Evolutionary conservation across 2,888 invertebrate species (phyloP).

Genomic region (Oscheius sp.): DNA sequence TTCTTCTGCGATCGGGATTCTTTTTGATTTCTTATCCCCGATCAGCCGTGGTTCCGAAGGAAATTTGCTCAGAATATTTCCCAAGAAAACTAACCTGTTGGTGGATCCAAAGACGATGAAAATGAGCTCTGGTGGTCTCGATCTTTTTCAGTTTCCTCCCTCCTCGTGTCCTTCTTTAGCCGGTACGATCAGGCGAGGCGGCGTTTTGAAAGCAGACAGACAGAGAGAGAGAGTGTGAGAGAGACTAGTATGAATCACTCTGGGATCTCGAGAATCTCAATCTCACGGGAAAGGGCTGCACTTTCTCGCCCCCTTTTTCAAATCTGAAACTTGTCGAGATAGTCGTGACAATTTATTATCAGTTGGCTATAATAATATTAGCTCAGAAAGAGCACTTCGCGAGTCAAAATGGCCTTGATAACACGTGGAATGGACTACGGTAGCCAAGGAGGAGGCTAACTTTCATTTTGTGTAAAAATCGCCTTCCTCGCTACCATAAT

Average conservation of each 20-base stretch:
- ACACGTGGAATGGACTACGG: conserved; percentile 21
- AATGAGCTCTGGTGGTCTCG: too few species aligned
- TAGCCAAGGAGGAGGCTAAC: conserved; percentile 12
- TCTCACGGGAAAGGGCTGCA: not conserved
- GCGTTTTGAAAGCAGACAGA: not conserved
- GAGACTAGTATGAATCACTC: conserved; percentile 1
- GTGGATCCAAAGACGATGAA: too few species aligned
- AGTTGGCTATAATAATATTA: conserved; percentile 26
- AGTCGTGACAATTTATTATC: conserved; percentile 25
- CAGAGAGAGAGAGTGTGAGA: conserved; percentile 11
- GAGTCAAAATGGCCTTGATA: not conserved
- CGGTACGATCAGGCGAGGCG: not conserved
- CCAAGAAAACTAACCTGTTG: too few species aligned
- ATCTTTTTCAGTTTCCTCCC: too few species aligned
- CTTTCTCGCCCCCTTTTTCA: not conserved
- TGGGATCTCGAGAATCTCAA: not conserved
- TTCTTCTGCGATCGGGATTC: not conserved
- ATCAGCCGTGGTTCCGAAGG: too few species aligned
- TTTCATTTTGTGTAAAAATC: too few species aligned
- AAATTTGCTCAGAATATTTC: too few species aligned
- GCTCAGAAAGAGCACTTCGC: conserved; percentile 22
- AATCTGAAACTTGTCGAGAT: too few species aligned
- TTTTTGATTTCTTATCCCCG: too few species aligned
- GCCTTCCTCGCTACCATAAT: too few species aligned
- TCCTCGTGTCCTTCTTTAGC: not conserved